phyloP scores from a whole-genome alignment of 1,140 invertebrate species.

The Scaptomyza hsui region DNA sequence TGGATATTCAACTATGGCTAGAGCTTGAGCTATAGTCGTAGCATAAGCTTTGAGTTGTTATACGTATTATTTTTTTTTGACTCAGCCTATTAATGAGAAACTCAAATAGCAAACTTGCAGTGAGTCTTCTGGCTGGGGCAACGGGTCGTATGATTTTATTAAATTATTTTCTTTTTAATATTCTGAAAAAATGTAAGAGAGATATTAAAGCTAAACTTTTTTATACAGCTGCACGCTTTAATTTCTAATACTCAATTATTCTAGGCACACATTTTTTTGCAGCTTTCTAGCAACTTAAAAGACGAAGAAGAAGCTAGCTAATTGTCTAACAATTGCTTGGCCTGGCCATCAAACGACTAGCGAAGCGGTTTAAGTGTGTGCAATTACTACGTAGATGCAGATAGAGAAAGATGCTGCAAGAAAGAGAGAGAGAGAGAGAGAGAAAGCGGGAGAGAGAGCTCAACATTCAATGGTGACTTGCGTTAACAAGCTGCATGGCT shows the following conservation, averaged over 20 bases:
- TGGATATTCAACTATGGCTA: neutral
- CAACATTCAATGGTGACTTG: conserved; percentile 31
- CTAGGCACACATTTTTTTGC: neutral
- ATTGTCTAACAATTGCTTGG: conserved; percentile 75
- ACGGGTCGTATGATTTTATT: conserved; percentile 10
- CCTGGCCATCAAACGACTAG: conserved; percentile 59
- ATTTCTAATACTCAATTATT: conserved; percentile 15
- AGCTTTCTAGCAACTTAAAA: conserved; percentile 5
- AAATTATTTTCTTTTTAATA: neutral
- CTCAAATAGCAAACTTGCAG: conserved; percentile 67
- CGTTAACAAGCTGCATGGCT: conserved; percentile 33
- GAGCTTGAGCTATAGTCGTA: neutral
- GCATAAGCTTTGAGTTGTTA: conserved; percentile 10
- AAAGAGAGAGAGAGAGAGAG: neutral
- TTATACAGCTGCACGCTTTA: too few species aligned
- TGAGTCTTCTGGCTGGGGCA: conserved; percentile 4
- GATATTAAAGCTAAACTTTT: too few species aligned
- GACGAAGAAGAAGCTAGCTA: conserved; percentile 51
- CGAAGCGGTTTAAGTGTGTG: conserved; percentile 78
- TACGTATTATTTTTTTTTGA: conserved; percentile 11
- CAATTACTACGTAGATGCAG: conserved; percentile 73
- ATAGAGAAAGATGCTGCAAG: conserved; percentile 34
- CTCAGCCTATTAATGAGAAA: conserved; percentile 65
- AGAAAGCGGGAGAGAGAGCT: conserved; percentile 1
- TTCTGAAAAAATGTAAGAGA: too few species aligned